These are phyloP conservation scores for Apostichopus californicus DNA, from an alignment of 35 echinoderm and acorn worm species.

Conservation along the genomic window DNA sequence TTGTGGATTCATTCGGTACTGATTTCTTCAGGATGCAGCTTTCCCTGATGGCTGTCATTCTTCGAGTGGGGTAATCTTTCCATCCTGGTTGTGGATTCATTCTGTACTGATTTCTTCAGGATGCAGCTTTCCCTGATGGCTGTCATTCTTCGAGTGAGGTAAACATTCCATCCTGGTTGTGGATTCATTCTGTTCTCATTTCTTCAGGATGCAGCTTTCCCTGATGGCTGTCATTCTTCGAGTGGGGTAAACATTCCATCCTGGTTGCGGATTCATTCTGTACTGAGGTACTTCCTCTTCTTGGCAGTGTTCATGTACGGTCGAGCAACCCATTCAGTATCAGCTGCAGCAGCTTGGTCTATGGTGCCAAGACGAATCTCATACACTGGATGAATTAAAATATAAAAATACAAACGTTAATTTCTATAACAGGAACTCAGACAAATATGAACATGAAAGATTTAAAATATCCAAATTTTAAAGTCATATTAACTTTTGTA, in stretches of 20 bases:
- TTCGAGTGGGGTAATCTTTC: too few species aligned
- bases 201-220: background rate
- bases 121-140: background rate
- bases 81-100: too few species aligned
- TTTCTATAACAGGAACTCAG: too few species aligned
- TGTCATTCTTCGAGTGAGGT: background rate
- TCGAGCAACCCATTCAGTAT: constrained; percentile 79
- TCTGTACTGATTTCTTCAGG: too few species aligned
- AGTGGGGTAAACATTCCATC: background rate
- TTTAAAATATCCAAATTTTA: too few species aligned
- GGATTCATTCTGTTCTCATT: too few species aligned
- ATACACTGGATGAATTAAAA: constrained; percentile 66
- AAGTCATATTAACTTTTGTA: too few species aligned
- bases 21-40: too few species aligned
- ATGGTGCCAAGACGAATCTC: constrained; percentile 94
- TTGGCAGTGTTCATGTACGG: constrained; percentile 99
- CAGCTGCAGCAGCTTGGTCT: constrained; percentile 85
- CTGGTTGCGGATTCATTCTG: constrained; percentile 44
- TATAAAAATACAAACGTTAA: background rate
- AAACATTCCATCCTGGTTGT: too few species aligned
- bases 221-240: background rate
- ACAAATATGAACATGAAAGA: too few species aligned
- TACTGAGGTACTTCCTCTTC: constrained; percentile 87
- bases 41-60: background rate
- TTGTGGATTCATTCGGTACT: too few species aligned